Evolutionary conservation across 2,888 invertebrate genomes (phyloP), one percentile per base, ranked within the genome.

Genomic region (Tillus elongatus): DNA sequence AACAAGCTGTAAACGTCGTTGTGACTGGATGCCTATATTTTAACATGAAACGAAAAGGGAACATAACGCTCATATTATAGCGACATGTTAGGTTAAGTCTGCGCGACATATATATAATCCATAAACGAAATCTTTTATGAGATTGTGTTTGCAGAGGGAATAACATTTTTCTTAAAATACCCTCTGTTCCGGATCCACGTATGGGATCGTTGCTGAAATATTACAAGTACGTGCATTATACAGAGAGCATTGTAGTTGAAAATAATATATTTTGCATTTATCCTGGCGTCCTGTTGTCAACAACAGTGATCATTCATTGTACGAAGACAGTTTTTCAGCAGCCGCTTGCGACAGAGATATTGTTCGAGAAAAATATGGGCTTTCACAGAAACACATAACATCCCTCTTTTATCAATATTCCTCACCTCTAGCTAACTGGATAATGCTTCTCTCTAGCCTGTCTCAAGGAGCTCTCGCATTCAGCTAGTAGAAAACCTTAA

Each of bases 271-370:
- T 54, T 54, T 55, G 50, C 54, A 55, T 57, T 55, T 55, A 56
- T 57, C 53, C 50, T 46, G 46, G 45, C 53, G 52, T 50, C 48
- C 50, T 51, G 52, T 57, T 58, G 60, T 58, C 60, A 57, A 48
- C 53, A 46, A 46, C 58, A 58, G 58, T 50, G 55, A 59, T 59
- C 58, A 57, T 57, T 58, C 55, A 57, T 58, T 54, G 53, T 48
- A 41, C 44, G 42, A 50, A 52, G 52, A 52, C 52, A 50, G 50
- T 29, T 48, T 46, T 43, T 46, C 39, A 42, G 41, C 46, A 46
- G 43, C 47, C 43, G 44, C 45, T 47, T 42, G 16, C 41, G 49
- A 46, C 49, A 44, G 43, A 46, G 46, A 44, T 42, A 47, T 45
- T 43, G 44, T 49, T 49, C 36, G 39, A 38, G 45, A 40, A 46